Percentiles rank a stretch among this genome's conserved stretches.
Evolutionary conservation across 2,888 invertebrate species (phyloP).

Genomic region (Coecobrya sp.): DNA sequence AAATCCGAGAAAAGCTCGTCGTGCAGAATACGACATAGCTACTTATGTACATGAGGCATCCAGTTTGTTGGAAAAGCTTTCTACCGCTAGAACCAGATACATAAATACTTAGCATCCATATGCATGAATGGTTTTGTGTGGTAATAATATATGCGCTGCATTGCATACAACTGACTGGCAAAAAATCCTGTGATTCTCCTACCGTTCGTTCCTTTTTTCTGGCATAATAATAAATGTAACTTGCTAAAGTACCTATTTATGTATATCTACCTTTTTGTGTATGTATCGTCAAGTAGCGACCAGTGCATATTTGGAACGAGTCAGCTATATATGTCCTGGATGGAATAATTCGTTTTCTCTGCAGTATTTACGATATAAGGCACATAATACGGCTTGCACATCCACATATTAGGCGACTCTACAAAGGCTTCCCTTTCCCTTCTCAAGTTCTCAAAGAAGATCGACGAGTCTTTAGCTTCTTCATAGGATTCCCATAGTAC

Average conservation of each 20-base stretch:
- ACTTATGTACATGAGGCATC: slow-evolving; percentile 51
- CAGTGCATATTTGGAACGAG: neutral
- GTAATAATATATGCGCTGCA: slow-evolving; percentile 60
- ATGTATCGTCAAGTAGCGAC: neutral
- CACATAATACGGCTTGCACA: neutral
- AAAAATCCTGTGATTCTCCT: slow-evolving; percentile 39
- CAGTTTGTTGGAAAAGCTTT: slow-evolving; percentile 4
- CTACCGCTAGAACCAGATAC: slow-evolving; percentile 3
- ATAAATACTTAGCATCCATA: slow-evolving; percentile 53
- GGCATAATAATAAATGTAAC: slow-evolving; percentile 46
- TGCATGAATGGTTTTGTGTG: slow-evolving; percentile 42
- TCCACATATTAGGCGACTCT: neutral
- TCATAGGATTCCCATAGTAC: slow-evolving; percentile 46
- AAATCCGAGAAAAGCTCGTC: slow-evolving; percentile 72
- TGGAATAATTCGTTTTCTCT: slow-evolving; percentile 51
- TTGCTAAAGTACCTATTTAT: slow-evolving; percentile 23
- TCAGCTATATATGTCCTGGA: slow-evolving; percentile 7
- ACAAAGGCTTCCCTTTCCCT: neutral
- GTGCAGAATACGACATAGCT: slow-evolving; percentile 72
- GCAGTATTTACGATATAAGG: slow-evolving; percentile 12
- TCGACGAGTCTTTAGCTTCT: slow-evolving; percentile 69
- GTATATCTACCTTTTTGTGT: neutral
- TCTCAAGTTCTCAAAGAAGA: slow-evolving; percentile 67
- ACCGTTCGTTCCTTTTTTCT: neutral
- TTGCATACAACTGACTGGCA: slow-evolving; percentile 59